Evolutionary conservation across 1,140 invertebrate genomes (phyloP).

Genomic region (Linepithema humile): DNA sequence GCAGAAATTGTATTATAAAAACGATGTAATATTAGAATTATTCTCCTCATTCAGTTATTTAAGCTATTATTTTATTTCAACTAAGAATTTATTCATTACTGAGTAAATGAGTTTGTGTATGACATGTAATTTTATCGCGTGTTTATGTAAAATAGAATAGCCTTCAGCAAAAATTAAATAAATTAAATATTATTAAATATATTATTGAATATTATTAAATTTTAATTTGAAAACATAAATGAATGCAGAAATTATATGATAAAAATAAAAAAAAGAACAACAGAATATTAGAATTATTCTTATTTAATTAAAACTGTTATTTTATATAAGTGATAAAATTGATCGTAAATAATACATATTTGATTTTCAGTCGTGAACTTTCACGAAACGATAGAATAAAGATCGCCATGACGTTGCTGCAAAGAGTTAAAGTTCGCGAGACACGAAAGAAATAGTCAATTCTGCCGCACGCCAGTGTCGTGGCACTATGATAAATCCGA

Average conservation of each 20-base stretch:
- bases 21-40: neutral
- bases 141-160: too few relatives aligned
- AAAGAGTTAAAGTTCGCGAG: neutral
- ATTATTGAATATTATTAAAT: too few relatives aligned
- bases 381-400: neutral
- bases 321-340: neutral
- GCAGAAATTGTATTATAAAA: neutral
- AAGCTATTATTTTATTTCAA: too few relatives aligned
- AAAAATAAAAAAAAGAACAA: neutral
- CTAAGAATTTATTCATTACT: too few relatives aligned
- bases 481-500: constrained; percentile 27
- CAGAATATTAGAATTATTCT: neutral
- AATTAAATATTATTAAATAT: too few relatives aligned
- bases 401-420: neutral
- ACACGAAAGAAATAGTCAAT: constrained; percentile 63
- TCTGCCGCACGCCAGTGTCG: constrained; percentile 1
- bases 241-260: too few relatives aligned
- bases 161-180: too few relatives aligned
- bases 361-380: too few relatives aligned
- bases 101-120: too few relatives aligned
- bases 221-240: neutral
- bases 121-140: too few relatives aligned
- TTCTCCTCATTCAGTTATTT: neutral
- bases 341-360: neutral
- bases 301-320: neutral